Base-by-base conservation (phyloP, 2,888 invertebrate species). In the Eupithecia abbreviata region DNA sequence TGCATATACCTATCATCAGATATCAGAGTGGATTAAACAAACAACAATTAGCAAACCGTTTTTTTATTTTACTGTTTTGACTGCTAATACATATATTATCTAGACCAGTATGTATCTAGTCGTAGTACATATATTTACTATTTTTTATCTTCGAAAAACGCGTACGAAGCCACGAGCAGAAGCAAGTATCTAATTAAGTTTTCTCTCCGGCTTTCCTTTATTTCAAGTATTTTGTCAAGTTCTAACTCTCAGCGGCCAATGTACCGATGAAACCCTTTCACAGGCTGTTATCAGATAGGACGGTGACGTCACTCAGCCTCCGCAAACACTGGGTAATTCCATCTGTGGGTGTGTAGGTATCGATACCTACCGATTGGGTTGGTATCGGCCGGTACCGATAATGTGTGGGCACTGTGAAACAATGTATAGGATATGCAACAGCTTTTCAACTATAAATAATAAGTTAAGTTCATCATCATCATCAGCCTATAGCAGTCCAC, bases 271-370 rank as follows among this genome's bases (percentile, higher is more conserved):
- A 10, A 62, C 10, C 18, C 18, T 30, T 30, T 30, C 62, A 30
- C 10, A 62, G 4, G 30, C 30, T 62, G 62, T 62, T 62, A 62
- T 62, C 62, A 62, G 62, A 62, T 62, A 62, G 62, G 30, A 4
- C 30, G 12, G 12, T 62, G 62, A 62, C 62, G 62, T 62, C 62
- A 62, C 30, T 4, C 62, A 62, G 62, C 62, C 62, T 62, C 62
- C 62, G 62, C 62, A 62, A 62, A 62, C 30, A 62, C 30, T 4
- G 18, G 30, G 18, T 62, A 62, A 10, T 30, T 0, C 58, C 18
- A 55, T 15, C 51, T 6, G 55, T 58, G 7, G 55, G 51, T 51
- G 13, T 51, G 51, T 51, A 7, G 55, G 58, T 58, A 58, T 58
- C 18, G 58, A 18, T 58, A 58, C 58, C 58, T 7, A 58, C 7